These are phyloP conservation scores for Cossypha niveicapilla DNA, from an alignment of 2,797 vertebrate genomes.

Conservation along the genomic window DNA sequence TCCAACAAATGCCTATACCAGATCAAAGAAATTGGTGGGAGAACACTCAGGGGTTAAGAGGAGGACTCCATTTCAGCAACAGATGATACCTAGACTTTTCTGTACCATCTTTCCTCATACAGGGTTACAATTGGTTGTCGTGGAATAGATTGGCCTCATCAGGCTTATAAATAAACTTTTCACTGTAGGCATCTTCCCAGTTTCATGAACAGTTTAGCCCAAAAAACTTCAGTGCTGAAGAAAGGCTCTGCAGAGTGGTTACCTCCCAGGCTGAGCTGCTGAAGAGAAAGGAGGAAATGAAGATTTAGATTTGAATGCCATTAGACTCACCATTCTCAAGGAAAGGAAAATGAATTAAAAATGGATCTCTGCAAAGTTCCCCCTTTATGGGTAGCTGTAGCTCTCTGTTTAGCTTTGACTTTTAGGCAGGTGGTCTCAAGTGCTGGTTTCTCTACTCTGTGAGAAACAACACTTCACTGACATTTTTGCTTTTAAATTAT, in stretches of 20 bases:
- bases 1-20: neutral
- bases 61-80: neutral
- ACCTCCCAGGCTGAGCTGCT: neutral
- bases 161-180: neutral
- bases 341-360: neutral
- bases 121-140: neutral
- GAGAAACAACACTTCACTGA: neutral
- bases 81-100: neutral
- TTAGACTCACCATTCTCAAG: neutral
- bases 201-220: neutral
- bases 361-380: neutral
- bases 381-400: neutral
- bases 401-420: neutral
- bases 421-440: neutral
- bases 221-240: neutral
- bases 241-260: neutral
- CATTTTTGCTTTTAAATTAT: neutral
- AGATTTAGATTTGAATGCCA: neutral
- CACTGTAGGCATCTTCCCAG: neutral
- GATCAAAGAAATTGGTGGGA: neutral
- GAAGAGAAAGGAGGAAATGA: neutral
- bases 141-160: neutral
- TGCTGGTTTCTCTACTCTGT: neutral
- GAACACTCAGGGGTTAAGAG: neutral
- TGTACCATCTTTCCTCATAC: neutral